Evolutionary conservation across 2,888 invertebrate species (phyloP).

Genomic region (Ichneumoninae sp.): DNA sequence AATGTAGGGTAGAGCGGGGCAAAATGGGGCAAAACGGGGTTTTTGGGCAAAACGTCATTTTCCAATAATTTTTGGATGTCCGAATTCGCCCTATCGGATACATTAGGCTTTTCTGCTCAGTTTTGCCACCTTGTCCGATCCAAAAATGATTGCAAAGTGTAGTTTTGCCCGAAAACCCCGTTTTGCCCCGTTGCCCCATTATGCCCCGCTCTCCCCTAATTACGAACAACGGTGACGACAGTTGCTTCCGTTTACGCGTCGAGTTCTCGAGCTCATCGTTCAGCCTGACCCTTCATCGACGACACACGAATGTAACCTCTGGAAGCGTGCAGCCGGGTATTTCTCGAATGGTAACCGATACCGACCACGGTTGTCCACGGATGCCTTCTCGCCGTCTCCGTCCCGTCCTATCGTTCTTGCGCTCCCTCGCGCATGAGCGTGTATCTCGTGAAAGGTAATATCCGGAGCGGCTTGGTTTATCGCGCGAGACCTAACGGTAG

Average conservation of each 20-base stretch:
- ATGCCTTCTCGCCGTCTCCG: slow-evolving; percentile 22
- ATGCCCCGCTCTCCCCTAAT: too few species aligned
- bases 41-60: too few species aligned
- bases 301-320: not conserved
- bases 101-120: too few species aligned
- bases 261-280: not conserved
- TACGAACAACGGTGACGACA: not conserved
- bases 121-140: too few species aligned
- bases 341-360: slow-evolving; percentile 42
- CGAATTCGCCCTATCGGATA: too few species aligned
- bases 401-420: slow-evolving; percentile 44
- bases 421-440: slow-evolving; percentile 43
- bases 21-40: too few species aligned
- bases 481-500: slow-evolving; percentile 76
- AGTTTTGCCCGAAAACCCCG: too few species aligned
- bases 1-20: too few species aligned
- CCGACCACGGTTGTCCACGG: slow-evolving; percentile 21
- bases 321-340: not conserved
- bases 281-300: not conserved
- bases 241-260: not conserved
- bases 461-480: slow-evolving; percentile 73
- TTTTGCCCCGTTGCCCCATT: too few species aligned
- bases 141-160: too few species aligned
- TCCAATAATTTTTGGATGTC: too few species aligned
- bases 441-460: slow-evolving; percentile 68